Conservation (phyloP, 2,888 invertebrate species). For the Ctenicera cuprea region DNA sequence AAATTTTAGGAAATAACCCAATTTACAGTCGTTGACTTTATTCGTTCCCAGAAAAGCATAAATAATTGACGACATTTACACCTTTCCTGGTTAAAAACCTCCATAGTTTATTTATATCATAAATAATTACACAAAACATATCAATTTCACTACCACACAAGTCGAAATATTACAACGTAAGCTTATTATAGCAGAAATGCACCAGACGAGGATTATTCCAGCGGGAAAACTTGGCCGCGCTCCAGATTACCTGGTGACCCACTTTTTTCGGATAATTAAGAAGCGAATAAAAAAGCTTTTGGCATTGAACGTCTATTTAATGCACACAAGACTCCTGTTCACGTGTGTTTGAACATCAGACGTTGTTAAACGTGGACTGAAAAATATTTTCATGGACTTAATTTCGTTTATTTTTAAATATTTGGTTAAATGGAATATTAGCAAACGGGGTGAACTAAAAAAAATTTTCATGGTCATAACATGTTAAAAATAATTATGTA, state of each 20-base stretch:
- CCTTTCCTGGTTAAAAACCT: background rate
- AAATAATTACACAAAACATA: no score
- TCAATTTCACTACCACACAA: background rate
- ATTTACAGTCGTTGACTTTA: slow-evolving; percentile 10
- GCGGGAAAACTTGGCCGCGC: slow-evolving; percentile 27
- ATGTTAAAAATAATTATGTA: background rate
- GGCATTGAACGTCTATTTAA: slow-evolving; percentile 18
- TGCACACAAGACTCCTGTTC: background rate
- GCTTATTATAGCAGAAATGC: slow-evolving; percentile 24
- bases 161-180: background rate
- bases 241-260: slow-evolving; percentile 50
- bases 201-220: slow-evolving; percentile 13
- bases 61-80: slow-evolving; percentile 9
- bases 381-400: slow-evolving; percentile 20
- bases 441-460: slow-evolving; percentile 11
- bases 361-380: slow-evolving; percentile 1
- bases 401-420: slow-evolving; percentile 11
- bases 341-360: background rate
- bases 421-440: slow-evolving; percentile 25
- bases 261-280: slow-evolving; percentile 40
- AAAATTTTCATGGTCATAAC: background rate
- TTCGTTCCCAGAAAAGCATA: slow-evolving; percentile 5
- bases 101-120: no score
- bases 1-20: slow-evolving; percentile 14
- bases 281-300: slow-evolving; percentile 13